A percentile compares a stretch with the other conserved stretches of the same genome.
These are phyloP conservation scores for Catocala nupta DNA, from an alignment of 2,888 invertebrate genomes.

Conservation along the genomic window DNA sequence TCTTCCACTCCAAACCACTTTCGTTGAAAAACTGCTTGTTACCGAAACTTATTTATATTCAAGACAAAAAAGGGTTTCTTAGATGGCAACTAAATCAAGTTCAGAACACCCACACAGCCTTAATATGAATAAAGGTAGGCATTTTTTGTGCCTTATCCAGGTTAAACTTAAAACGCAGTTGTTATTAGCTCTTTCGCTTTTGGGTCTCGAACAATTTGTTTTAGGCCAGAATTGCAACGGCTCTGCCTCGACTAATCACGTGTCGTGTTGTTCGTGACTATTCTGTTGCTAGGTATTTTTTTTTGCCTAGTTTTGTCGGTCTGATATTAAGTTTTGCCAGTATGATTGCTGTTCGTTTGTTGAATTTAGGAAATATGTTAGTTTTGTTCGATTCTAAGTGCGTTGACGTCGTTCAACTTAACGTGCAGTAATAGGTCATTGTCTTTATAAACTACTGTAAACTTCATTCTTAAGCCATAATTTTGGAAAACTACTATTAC, in stretches of 20 bases:
- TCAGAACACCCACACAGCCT: constrained; percentile 79
- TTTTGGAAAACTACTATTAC: neutral
- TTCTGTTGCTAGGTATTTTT: constrained; percentile 62
- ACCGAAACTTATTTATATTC: constrained; percentile 82
- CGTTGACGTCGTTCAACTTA: constrained; percentile 12
- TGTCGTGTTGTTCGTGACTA: constrained; percentile 59
- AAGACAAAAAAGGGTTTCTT: constrained; percentile 85
- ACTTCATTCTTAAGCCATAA: neutral
- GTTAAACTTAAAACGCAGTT: constrained; percentile 50
- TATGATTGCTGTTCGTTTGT: constrained; percentile 17
- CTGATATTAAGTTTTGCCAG: constrained; percentile 36
- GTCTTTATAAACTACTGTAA: constrained; percentile 3
- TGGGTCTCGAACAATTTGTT: constrained; percentile 49
- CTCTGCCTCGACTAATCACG: constrained; percentile 65
- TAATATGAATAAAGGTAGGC: constrained; percentile 79
- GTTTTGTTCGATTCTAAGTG: constrained; percentile 8
- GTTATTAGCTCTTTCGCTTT: constrained; percentile 60
- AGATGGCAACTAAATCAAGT: constrained; percentile 84
- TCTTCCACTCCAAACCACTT: constrained; percentile 28
- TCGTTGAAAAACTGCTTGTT: constrained; percentile 58
- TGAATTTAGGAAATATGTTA: constrained; percentile 18
- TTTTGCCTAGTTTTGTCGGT: constrained; percentile 45
- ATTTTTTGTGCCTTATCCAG: constrained; percentile 71
- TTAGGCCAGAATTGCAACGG: constrained; percentile 62
- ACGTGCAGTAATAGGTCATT: constrained; percentile 12